Base-by-base conservation (phyloP, 2,113 vertebrate genomes). In the Hyperopisus bebe region DNA sequence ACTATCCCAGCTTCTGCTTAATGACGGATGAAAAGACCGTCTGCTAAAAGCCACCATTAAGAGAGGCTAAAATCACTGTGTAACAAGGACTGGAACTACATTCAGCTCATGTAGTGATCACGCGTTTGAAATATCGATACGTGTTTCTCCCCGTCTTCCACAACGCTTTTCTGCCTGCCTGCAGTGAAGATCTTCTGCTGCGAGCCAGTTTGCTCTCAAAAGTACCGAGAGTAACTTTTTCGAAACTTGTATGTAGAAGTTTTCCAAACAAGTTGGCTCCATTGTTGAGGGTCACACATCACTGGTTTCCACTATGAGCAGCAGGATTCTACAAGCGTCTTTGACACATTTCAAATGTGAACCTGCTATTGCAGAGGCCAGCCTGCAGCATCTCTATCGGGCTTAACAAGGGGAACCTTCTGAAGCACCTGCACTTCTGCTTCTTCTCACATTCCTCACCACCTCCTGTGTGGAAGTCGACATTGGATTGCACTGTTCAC, bases 1-100 rank as follows among this genome's bases (percentile, higher is more conserved):
- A 93, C 88, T 91, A 89, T 90, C 93, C 90, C 90, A 94, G 95
- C 95, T 95, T 94, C 94, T 96, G 94, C 97, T 97, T 97, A 98
- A 97, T 97, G 96, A 97, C 95, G 95, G 94, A 95, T 96, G 94
- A 96, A 96, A 95, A 95, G 95, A 94, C 95, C 95, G 94, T 93
- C 94, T 96, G 94, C 95, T 96, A 97, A 98, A 97, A 96, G 97
- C 95, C 96, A 95, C 95, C 96, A 97, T 97, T 97, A 97, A 96
- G 96, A 96, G 95, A 95, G 96, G 95, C 66, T 90, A 92, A 92
- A 90, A 92, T 90, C 92, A 85, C 92, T 91, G 92, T 92, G 93
- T 95, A 94, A 95, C 95, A 95, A 96, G 94, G 94, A 92, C 92
- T 92, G 10, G 82, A 84, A 42, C 44, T 87, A 51, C 85, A 55